Base-by-base conservation (phyloP, 1,140 invertebrate genomes). In the Temnothorax longispinosus region DNA sequence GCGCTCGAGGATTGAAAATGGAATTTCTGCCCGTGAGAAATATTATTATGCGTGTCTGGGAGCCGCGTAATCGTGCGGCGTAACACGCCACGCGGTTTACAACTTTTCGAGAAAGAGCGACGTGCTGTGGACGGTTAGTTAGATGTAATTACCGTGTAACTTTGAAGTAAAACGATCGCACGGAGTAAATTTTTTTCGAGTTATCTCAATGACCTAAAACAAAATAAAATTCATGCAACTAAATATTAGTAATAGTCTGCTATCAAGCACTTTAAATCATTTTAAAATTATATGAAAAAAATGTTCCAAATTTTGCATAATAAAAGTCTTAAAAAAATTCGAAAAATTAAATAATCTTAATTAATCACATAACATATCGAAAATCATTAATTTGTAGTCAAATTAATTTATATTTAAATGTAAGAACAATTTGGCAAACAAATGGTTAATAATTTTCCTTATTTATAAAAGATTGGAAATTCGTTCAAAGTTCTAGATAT, bases 131-230 rank as follows among this genome's bases (percentile, higher is more conserved):
- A 47, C 4, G 6, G 32, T 38, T 50, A 35, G 4, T 41, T 67
- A 8, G 1, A n/a, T 27, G 41, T 69, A 76, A 84, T 82, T 84
- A 58, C 35, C 76, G 2, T 62, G 32, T 32, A 80, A 87, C 11
- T 27, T 27, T 32, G 7, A 67, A 21, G 4, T 6, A 18, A n/a
- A 62, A 77, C 18, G 13, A 58, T 77, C 7, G 21, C 15, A 44
- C 11, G 1, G 8, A 47, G 15, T 11, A 44, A 10, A 52, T 47
- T 11, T 35, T 21, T 27, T 27, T 21, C 0, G 0, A n/a, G n/a
- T 38, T 50, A 72, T 8, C 8, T 75, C n/a, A 38, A n/a, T 74
- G 1, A 74, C n/a, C 8, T 13, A 11, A 0, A 6, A 35, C 50
- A 52, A 32, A 18, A 56, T 56, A 56, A 54, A 54, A 35, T 35